Percentiles rank a stretch among this genome's conserved stretches.
Conservation (phyloP, 1,140 invertebrate species). For the Branchinecta lindahli region DNA sequence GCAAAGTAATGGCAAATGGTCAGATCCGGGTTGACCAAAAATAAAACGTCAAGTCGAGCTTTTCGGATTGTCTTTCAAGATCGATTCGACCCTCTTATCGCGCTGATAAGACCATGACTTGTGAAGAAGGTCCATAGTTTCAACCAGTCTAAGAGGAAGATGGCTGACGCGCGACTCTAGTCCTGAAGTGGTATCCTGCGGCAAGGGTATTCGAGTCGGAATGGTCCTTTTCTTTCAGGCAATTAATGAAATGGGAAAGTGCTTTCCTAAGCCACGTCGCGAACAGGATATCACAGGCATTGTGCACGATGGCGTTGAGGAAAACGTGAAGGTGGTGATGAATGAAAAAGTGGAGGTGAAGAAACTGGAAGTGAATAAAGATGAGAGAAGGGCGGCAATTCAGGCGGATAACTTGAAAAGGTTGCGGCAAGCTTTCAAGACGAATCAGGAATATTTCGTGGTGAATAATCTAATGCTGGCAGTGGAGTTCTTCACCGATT, state of each 20-base stretch:
- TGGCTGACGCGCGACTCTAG: no score
- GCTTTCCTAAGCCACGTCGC: not conserved
- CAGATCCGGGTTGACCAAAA: no score
- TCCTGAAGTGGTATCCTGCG: not conserved
- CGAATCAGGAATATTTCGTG: conserved; percentile 47
- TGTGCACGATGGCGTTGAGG: not conserved
- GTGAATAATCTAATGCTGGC: conserved; percentile 57
- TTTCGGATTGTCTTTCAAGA: no score
- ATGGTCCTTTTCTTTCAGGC: not conserved
- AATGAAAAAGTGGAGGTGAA: not conserved
- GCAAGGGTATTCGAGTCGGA: not conserved
- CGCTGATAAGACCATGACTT: no score
- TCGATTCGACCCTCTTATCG: no score
- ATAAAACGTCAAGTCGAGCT: no score
- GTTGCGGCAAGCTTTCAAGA: conserved; percentile 42
- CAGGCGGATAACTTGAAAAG: conserved; percentile 30
- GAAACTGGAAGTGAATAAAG: not conserved
- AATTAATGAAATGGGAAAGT: conserved; percentile 9
- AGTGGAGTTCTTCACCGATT: conserved; percentile 59
- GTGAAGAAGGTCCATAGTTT: no score
- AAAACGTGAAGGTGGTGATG: not conserved
- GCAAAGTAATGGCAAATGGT: no score
- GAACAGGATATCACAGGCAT: not conserved
- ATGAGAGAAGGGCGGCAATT: conserved; percentile 5
- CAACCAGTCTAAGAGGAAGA: no score